Conservation (phyloP, 2,888 invertebrate genomes). For the Glomeris marginata region DNA sequence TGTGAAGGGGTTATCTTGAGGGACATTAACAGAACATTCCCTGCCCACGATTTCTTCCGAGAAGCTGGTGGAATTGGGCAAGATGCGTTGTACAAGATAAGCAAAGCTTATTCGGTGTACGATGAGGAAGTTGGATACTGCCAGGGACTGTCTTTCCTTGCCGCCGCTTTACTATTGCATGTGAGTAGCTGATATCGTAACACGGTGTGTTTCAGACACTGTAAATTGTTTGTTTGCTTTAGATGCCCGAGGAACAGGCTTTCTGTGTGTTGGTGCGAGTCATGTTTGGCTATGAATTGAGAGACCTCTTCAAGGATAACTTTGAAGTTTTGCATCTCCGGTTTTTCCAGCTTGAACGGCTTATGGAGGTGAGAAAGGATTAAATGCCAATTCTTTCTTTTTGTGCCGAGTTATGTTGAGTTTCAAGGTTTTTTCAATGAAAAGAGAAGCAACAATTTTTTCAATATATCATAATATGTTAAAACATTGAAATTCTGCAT, state of each 20-base stretch:
- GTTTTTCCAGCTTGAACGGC: constrained; percentile 81
- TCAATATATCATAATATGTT: neutral
- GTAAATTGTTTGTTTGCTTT: constrained; percentile 18
- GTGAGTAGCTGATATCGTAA: constrained; percentile 44
- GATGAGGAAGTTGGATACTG: constrained; percentile 98
- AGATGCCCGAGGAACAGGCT: constrained; percentile 99
- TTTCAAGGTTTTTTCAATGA: neutral
- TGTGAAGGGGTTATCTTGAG: constrained; percentile 90
- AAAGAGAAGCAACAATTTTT: neutral
- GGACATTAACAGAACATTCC: constrained; percentile 96
- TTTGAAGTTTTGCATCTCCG: constrained; percentile 91
- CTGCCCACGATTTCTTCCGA: constrained; percentile 95
- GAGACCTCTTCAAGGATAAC: constrained; percentile 90
- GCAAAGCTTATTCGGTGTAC: constrained; percentile 89
- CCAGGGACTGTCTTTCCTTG: constrained; percentile 95
- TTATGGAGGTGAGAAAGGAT: constrained; percentile 68
- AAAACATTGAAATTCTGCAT: too few relatives aligned
- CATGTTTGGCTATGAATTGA: constrained; percentile 90
- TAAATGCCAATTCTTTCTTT: constrained; percentile 1
- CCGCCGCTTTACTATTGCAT: constrained; percentile 86
- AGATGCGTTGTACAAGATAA: constrained; percentile 86
- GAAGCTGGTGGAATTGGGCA: constrained; percentile 90
- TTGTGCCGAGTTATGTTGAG: too few relatives aligned
- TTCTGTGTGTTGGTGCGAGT: constrained; percentile 91
- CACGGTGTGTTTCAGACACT: neutral